Evolutionary conservation across 2,113 vertebrate genomes (phyloP).

Genomic region (Passer montanus): DNA sequence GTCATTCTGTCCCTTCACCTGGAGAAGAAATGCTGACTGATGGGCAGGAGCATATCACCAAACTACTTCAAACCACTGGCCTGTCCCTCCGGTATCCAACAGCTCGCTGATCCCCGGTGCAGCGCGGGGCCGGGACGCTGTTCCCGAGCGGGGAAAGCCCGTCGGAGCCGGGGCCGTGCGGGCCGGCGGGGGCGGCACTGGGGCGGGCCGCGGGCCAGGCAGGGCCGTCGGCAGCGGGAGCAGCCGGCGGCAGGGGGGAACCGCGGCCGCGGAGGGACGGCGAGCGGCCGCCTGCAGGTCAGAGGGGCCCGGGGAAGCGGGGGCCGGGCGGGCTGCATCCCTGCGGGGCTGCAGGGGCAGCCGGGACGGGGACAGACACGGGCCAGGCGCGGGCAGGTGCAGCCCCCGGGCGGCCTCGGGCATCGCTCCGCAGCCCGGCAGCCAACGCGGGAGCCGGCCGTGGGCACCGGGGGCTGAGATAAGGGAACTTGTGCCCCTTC

Average conservation of each 20-base stretch:
- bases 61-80: not conserved
- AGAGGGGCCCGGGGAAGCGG: not conserved
- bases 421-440: not conserved
- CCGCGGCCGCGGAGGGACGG: not conserved
- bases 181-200: accelerated
- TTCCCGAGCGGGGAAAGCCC: not conserved
- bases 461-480: accelerated
- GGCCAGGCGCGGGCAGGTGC: not conserved
- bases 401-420: not conserved
- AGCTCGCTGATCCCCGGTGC: accelerated
- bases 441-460: too few relatives aligned
- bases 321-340: not conserved
- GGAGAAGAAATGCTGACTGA: not conserved
- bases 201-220: not conserved
- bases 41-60: not conserved
- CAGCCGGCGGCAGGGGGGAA: not conserved
- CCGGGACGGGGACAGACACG: too few relatives aligned
- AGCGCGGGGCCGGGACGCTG: not conserved
- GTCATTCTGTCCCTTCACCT: not conserved
- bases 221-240: not conserved
- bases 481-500: not conserved
- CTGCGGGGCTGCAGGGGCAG: not conserved
- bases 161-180: too few relatives aligned
- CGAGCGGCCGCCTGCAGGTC: not conserved
- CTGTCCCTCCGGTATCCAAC: not conserved